Base-by-base conservation (phyloP, 2,888 invertebrate genomes). In the Hypomecis punctinalis region DNA sequence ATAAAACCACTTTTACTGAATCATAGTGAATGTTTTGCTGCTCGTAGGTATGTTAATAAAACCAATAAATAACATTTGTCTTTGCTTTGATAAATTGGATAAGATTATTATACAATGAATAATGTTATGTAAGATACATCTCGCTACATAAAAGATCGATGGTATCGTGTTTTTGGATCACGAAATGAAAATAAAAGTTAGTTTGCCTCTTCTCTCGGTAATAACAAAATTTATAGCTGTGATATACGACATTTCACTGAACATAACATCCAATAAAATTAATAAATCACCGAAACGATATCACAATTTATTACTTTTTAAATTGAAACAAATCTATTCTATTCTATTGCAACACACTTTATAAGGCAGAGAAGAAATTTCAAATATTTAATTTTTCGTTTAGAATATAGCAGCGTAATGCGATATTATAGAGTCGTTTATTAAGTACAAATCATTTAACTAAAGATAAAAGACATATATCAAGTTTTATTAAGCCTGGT, bases 171-270 rank as follows among this genome's bases (percentile, higher is more conserved):
- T 69, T 67, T 70, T 67, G 54, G 65, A 70, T 63, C 70, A 68
- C 69, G 70, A 63, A 68, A 61, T 46, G 59, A 70, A 70, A 70
- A 70, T 70, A 70, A 69, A 72, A 69, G 68, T 65, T 61, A 62
- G 61, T 66, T 61, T 45, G 53, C 47, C 55, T 65, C 61, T 63
- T 68, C 61, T 61, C 51, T 54, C 52, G 56, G 67, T 66, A 63
- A 57, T 61, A 69, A 56, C 61, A 58, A 67, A 65, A 73, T 71
- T 73, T 73, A 73, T 67, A 33, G 66, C 63, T 62, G 58, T 68
- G 65, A 60, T 62, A 56, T 66, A 67, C 61, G 66, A 62, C 62
- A 67, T 71, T 69, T 69, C 56, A 45, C 65, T 68, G 60, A 69
- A 67, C 62, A 67, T 68, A 63, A 71, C 68, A 63, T 59, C 66